Percentiles rank a stretch among this genome's conserved stretches.
These are phyloP conservation scores for Bolinopsis microptera DNA, from an alignment of 37 sponge, comb jelly and placozoan genomes.

Conservation along the genomic window DNA sequence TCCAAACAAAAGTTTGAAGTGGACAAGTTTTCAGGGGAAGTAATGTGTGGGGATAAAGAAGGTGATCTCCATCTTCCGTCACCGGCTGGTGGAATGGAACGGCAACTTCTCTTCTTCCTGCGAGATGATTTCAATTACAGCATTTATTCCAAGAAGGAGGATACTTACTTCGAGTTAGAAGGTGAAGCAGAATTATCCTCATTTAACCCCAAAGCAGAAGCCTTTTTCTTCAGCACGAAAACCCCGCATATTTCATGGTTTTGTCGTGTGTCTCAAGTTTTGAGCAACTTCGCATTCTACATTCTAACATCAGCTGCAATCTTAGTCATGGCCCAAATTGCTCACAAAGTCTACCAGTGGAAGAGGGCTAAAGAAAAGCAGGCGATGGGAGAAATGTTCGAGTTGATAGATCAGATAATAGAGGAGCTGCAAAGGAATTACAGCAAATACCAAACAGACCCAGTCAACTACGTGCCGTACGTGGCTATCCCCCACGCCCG, in stretches of 20 bases:
- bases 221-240: slow-evolving; percentile 36
- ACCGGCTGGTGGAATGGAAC: background rate
- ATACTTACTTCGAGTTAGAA: background rate
- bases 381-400: slow-evolving; percentile 56
- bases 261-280: background rate
- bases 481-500: slow-evolving; percentile 84
- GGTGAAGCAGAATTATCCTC: background rate
- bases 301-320: background rate
- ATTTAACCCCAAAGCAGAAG: background rate
- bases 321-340: slow-evolving; percentile 5
- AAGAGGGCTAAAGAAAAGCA: background rate
- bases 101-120: slow-evolving; percentile 39
- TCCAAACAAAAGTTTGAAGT: background rate
- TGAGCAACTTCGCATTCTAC: slow-evolving; percentile 53
- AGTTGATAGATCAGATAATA: slow-evolving; percentile 60
- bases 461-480: slow-evolving; percentile 74
- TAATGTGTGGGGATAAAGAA: slow-evolving; percentile 39
- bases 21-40: slow-evolving; percentile 15
- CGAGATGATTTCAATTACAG: slow-evolving; percentile 19
- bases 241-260: slow-evolving; percentile 32
- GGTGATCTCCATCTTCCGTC: background rate
- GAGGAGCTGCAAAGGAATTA: slow-evolving; percentile 64
- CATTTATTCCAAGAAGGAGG: slow-evolving; percentile 3
- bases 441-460: slow-evolving; percentile 49
- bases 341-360: slow-evolving; percentile 63